Percentiles rank a stretch among this genome's conserved stretches.
Conservation (phyloP, 2,888 invertebrate species). For the Halictus quadricinctus region DNA sequence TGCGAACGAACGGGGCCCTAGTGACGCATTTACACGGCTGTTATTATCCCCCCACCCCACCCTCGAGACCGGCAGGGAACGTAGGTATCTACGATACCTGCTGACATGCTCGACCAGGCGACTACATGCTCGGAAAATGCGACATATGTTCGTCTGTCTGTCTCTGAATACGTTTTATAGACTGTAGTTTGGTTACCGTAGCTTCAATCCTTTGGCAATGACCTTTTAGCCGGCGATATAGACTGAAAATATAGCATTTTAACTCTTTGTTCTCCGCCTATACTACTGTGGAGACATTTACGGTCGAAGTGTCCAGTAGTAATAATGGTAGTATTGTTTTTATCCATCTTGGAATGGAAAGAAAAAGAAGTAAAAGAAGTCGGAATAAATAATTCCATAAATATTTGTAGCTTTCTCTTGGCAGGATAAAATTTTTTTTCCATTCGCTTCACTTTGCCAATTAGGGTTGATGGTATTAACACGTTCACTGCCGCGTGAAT, state of each 20-base stretch:
- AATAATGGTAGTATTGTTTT: not conserved
- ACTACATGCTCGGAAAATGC: conserved; percentile 42
- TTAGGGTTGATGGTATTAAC: too few species aligned
- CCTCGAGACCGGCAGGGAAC: conserved; percentile 53
- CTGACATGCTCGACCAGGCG: conserved; percentile 47
- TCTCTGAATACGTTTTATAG: conserved; percentile 25
- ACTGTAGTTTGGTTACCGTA: not conserved
- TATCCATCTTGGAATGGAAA: too few species aligned
- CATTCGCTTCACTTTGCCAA: too few species aligned
- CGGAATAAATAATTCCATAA: not conserved
- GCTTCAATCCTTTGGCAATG: not conserved
- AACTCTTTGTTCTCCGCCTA: not conserved
- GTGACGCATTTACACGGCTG: conserved; percentile 74
- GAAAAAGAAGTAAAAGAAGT: too few species aligned
- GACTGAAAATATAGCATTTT: not conserved
- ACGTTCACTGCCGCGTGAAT: too few species aligned
- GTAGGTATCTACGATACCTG: conserved; percentile 62
- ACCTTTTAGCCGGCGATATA: too few species aligned
- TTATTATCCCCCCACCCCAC: conserved; percentile 68
- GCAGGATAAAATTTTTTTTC: too few species aligned
- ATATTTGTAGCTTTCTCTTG: not conserved
- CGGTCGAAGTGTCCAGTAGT: not conserved
- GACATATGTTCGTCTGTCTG: conserved; percentile 48
- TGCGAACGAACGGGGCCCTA: conserved; percentile 72
- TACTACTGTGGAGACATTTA: not conserved